These are phyloP conservation scores for Myoxocephalus aenaeus DNA, from an alignment of 2,797 vertebrate species.

Conservation along the genomic window DNA sequence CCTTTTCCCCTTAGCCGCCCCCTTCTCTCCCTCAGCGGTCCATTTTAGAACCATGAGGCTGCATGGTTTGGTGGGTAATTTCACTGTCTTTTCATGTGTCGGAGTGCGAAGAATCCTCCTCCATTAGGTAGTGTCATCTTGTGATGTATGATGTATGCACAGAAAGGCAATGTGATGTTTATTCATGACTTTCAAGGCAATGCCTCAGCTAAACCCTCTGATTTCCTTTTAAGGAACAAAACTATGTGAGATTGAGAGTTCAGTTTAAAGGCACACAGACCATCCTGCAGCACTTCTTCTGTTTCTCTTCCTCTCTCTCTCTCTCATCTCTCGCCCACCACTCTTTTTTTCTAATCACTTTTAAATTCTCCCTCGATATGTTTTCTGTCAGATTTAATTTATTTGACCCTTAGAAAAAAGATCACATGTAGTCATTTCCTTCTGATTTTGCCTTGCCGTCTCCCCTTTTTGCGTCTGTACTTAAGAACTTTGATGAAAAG, in stretches of 20 bases:
- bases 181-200: slow-evolving; percentile 87
- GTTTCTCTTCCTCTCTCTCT: slow-evolving; percentile 24
- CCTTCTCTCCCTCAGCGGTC: slow-evolving; percentile 71
- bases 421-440: slow-evolving; percentile 79
- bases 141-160: slow-evolving; percentile 87
- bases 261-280: slow-evolving; percentile 82
- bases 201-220: slow-evolving; percentile 81
- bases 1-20: slow-evolving; percentile 57
- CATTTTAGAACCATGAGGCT: slow-evolving; percentile 75
- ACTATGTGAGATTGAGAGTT: slow-evolving; percentile 84
- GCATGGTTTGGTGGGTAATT: slow-evolving; percentile 82
- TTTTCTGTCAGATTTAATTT: slow-evolving; percentile 82
- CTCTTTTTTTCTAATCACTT: slow-evolving; percentile 61
- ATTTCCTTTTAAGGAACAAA: slow-evolving; percentile 89
- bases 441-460: slow-evolving; percentile 74
- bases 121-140: slow-evolving; percentile 85
- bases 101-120: slow-evolving; percentile 81
- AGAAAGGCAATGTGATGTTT: slow-evolving; percentile 85
- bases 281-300: slow-evolving; percentile 69
- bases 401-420: slow-evolving; percentile 82
- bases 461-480: slow-evolving; percentile 71
- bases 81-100: slow-evolving; percentile 84
- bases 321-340: slow-evolving; percentile 54
- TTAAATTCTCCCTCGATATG: slow-evolving; percentile 80
- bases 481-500: slow-evolving; percentile 79